A percentile compares a stretch with the other conserved stretches of the same genome.
Evolutionary conservation across 1,140 invertebrate species (phyloP).

Genomic region (Pentalonia nigronervosa): DNA sequence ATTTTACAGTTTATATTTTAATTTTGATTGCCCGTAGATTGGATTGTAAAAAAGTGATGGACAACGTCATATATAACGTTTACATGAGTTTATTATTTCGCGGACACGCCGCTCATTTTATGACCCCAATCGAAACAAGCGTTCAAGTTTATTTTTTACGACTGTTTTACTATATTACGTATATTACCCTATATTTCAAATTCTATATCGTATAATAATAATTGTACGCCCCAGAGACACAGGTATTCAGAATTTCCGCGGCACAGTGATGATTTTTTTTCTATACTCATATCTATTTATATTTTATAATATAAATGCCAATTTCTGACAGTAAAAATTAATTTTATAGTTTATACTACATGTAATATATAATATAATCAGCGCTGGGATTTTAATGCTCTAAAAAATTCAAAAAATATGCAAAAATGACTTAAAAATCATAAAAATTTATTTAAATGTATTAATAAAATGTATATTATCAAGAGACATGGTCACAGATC

Average conservation of each 20-base stretch:
- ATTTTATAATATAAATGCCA: background rate
- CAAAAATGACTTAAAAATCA: background rate
- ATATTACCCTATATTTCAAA: background rate
- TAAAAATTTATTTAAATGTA: too few relatives aligned
- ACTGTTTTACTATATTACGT: slow-evolving; percentile 11
- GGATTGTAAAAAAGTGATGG: slow-evolving; percentile 20
- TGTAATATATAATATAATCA: background rate
- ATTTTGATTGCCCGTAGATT: slow-evolving; percentile 25
- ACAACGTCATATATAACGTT: background rate
- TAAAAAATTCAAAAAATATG: background rate
- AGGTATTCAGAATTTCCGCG: background rate
- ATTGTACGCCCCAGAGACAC: background rate
- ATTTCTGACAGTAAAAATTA: background rate
- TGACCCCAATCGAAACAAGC: background rate
- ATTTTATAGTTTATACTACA: background rate
- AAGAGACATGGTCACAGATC: too few relatives aligned
- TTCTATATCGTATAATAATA: background rate
- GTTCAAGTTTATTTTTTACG: background rate
- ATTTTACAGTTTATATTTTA: slow-evolving; percentile 35
- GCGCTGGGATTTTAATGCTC: background rate
- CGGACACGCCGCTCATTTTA: background rate
- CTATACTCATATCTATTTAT: background rate
- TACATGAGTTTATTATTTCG: background rate
- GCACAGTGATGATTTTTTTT: background rate
- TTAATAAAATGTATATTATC: too few relatives aligned